A percentile compares a stretch with the other conserved stretches of the same genome.
These are phyloP conservation scores for Chaetogeoica ovagalla DNA, from an alignment of 2,888 invertebrate species.

Conservation along the genomic window DNA sequence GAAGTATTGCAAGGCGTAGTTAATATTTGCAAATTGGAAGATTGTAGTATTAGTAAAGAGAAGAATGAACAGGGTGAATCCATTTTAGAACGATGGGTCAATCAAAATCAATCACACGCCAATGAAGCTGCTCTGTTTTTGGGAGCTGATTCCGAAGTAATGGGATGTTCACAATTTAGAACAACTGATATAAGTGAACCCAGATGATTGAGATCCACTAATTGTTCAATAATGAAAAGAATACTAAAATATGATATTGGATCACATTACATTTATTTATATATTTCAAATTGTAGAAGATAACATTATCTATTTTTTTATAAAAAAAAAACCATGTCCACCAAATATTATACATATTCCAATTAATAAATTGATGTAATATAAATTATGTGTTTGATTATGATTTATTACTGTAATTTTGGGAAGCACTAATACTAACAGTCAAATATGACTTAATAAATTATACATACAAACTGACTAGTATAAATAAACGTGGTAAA, in stretches of 20 bases:
- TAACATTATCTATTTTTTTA: conserved; percentile 28
- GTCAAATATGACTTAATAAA: background rate
- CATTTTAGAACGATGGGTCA: conserved; percentile 55
- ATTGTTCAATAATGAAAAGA: conserved; percentile 37
- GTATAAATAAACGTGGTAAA: conserved; percentile 5
- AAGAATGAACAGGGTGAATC: conserved; percentile 54
- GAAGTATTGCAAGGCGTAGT: conserved; percentile 47
- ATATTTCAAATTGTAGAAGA: conserved; percentile 1
- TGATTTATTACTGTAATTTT: conserved; percentile 13
- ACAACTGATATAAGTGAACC: conserved; percentile 51
- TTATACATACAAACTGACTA: conserved; percentile 11
- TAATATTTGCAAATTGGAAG: conserved; percentile 34
- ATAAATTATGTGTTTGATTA: conserved; percentile 13
- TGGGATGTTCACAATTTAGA: conserved; percentile 55
- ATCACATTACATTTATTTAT: conserved; percentile 23
- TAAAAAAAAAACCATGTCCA: conserved; percentile 3
- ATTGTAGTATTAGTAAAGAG: conserved; percentile 46
- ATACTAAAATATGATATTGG: conserved; percentile 47
- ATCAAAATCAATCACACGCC: conserved; percentile 49
- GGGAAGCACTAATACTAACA: conserved; percentile 9
- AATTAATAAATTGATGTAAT: conserved; percentile 31
- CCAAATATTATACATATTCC: conserved; percentile 9
- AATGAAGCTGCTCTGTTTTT: conserved; percentile 30
- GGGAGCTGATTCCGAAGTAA: conserved; percentile 44
- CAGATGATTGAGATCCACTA: conserved; percentile 25